Conservation (phyloP, 2,888 invertebrate species). For the Tipula vernalis region DNA sequence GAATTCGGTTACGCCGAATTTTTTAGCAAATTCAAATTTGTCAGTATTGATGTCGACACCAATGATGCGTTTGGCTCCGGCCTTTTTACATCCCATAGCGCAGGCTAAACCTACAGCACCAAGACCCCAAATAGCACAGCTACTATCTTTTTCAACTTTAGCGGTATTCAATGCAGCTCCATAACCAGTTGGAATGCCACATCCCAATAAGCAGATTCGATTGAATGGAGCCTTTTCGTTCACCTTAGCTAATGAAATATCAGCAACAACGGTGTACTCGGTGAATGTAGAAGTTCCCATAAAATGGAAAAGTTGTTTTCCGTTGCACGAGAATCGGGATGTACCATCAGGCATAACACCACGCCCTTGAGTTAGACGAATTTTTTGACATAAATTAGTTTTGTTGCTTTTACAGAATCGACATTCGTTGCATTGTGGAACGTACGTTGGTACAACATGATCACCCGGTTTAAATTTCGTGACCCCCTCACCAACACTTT, state of each 20-base stretch:
- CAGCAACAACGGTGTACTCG: slow-evolving; percentile 88
- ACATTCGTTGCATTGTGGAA: slow-evolving; percentile 93
- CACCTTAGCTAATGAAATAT: slow-evolving; percentile 92
- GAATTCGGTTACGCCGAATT: slow-evolving; percentile 90
- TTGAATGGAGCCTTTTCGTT: slow-evolving; percentile 66
- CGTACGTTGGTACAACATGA: slow-evolving; percentile 52
- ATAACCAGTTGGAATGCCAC: slow-evolving; percentile 91
- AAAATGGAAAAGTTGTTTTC: slow-evolving; percentile 70
- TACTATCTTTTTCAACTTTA: slow-evolving; percentile 74
- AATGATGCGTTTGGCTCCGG: slow-evolving; percentile 76
- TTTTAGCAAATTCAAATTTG: slow-evolving; percentile 64
- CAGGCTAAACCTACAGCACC: slow-evolving; percentile 89
- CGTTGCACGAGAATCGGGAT: slow-evolving; percentile 43
- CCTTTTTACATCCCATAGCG: slow-evolving; percentile 72
- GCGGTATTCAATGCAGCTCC: slow-evolving; percentile 90
- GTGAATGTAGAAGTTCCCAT: slow-evolving; percentile 95
- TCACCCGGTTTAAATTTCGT: slow-evolving; percentile 67
- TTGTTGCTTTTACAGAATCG: slow-evolving; percentile 92
- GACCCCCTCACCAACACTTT: slow-evolving; percentile 88
- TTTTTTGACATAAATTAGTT: slow-evolving; percentile 94
- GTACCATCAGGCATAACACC: slow-evolving; percentile 92
- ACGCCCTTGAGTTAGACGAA: slow-evolving; percentile 72
- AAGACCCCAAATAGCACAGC: slow-evolving; percentile 85
- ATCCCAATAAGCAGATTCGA: slow-evolving; percentile 81
- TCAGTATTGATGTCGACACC: slow-evolving; percentile 76